Evolutionary conservation across 2,888 invertebrate genomes (phyloP).

Genomic region (Teleiodes luculella): DNA sequence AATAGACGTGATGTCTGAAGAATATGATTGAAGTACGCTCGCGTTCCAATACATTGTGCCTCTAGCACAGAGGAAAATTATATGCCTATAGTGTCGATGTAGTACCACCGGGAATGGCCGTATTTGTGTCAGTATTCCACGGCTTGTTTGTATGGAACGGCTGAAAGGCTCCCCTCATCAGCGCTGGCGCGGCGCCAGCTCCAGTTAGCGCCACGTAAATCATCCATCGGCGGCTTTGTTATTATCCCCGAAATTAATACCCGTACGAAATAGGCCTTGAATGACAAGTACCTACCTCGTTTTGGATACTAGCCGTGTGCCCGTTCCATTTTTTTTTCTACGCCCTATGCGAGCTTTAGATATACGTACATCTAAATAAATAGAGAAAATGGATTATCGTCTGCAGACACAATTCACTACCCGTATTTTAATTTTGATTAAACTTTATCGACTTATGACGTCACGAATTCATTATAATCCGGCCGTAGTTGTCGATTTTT

Average conservation of each 20-base stretch:
- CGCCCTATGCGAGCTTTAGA: too few species aligned
- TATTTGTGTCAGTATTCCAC: constrained; percentile 33
- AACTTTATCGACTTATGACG: too few species aligned
- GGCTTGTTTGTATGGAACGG: constrained; percentile 37
- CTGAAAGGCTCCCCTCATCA: constrained; percentile 3
- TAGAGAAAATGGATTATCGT: too few species aligned
- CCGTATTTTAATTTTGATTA: too few species aligned
- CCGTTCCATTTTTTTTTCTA: neutral
- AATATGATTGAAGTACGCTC: too few species aligned
- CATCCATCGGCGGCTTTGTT: constrained; percentile 43
- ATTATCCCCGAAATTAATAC: constrained; percentile 36
- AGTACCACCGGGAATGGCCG: constrained; percentile 26
- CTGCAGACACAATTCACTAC: too few species aligned
- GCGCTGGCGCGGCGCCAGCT: constrained; percentile 44
- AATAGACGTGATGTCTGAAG: too few species aligned
- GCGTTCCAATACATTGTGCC: neutral
- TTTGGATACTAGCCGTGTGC: neutral
- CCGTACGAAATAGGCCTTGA: constrained; percentile 22
- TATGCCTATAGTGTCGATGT: constrained; percentile 4
- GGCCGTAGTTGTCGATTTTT: too few species aligned
- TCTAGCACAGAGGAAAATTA: too few species aligned
- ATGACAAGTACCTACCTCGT: constrained; percentile 5
- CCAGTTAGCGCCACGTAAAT: constrained; percentile 40
- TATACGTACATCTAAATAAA: too few species aligned
- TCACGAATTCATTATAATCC: too few species aligned